Percentiles rank a stretch among this genome's conserved stretches.
Evolutionary conservation across 2,888 invertebrate genomes (phyloP).

Genomic region (Agriopis aurantiaria): DNA sequence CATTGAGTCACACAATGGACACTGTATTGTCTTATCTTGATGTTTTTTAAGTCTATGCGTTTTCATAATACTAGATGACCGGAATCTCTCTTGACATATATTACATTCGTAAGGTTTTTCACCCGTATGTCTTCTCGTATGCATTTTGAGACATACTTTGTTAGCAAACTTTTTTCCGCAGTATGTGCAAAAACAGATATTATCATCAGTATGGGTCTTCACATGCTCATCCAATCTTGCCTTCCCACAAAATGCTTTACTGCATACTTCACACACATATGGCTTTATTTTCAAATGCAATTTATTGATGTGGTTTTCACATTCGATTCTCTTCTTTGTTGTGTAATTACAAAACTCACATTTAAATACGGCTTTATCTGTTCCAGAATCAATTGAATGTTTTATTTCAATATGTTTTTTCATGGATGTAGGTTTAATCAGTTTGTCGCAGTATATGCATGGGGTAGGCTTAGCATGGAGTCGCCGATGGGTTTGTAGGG

Average conservation of each 20-base stretch:
- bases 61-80: constrained; percentile 62
- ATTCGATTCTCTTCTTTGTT: constrained; percentile 29
- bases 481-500: constrained; percentile 53
- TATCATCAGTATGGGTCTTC: constrained; percentile 50
- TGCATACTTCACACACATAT: constrained; percentile 38
- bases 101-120: constrained; percentile 63
- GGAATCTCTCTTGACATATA: constrained; percentile 59
- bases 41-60: constrained; percentile 61
- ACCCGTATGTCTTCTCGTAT: constrained; percentile 60
- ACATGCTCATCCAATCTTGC: constrained; percentile 55
- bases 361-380: constrained; percentile 11
- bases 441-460: constrained; percentile 54
- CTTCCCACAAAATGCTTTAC: constrained; percentile 50
- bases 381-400: constrained; percentile 39
- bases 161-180: constrained; percentile 62
- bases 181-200: constrained; percentile 51
- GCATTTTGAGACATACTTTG: constrained; percentile 61
- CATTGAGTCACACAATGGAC: constrained; percentile 62
- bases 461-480: constrained; percentile 51
- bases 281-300: constrained; percentile 43
- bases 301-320: constrained; percentile 44
- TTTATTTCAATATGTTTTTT: constrained; percentile 56
- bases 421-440: constrained; percentile 52
- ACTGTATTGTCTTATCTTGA: constrained; percentile 56
- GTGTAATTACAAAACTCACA: constrained; percentile 36